Conservation (phyloP, 2,113 vertebrate genomes). For the Reinhardtius hippoglossoides region DNA sequence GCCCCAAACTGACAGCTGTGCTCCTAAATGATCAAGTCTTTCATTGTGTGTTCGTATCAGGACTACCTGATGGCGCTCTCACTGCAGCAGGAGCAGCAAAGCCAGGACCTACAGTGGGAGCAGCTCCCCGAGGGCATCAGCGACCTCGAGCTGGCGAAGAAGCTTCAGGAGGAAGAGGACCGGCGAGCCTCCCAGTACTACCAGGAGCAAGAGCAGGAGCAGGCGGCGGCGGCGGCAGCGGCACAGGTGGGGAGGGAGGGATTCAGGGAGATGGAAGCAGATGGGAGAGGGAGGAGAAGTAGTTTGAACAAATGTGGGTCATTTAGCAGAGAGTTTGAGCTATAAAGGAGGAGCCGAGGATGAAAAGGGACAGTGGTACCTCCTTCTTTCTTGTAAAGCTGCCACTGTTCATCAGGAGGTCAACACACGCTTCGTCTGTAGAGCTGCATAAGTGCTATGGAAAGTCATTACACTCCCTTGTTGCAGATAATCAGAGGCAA, state of each 20-base stretch:
- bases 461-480: too few species aligned
- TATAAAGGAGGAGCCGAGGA: not conserved
- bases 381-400: not conserved
- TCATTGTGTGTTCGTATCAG: slow-evolving; percentile 70
- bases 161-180: slow-evolving; percentile 98
- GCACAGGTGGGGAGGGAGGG: slow-evolving; percentile 68
- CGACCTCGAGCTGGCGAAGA: slow-evolving; percentile 96
- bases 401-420: not conserved
- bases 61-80: slow-evolving; percentile 99
- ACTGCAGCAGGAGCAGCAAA: slow-evolving; percentile 98
- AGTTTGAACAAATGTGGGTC: slow-evolving; percentile 15
- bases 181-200: slow-evolving; percentile 96
- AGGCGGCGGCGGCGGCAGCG: slow-evolving; percentile 73
- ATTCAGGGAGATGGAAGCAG: not conserved
- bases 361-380: not conserved
- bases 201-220: slow-evolving; percentile 95
- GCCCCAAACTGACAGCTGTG: too few species aligned
- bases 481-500: too few species aligned
- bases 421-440: too few species aligned
- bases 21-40: not conserved
- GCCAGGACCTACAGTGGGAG: slow-evolving; percentile 94
- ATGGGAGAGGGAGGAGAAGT: not conserved
- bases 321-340: slow-evolving; percentile 2
- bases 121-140: slow-evolving; percentile 96
- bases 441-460: too few species aligned